Conservation (phyloP, 2,113 vertebrate genomes). For the Alaudala cheleensis region DNA sequence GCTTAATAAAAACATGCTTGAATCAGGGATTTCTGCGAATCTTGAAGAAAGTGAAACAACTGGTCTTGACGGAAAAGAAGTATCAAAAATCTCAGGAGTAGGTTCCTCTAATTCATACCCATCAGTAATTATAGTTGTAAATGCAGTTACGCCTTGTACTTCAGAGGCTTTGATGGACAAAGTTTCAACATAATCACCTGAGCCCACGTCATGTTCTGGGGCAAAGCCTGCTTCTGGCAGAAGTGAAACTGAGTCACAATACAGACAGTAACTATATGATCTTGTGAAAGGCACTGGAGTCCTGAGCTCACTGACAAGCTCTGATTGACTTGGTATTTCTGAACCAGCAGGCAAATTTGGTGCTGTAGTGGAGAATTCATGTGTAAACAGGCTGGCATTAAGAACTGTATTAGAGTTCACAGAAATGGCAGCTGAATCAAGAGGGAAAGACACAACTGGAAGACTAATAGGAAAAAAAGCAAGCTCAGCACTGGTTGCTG, state of each 20-base stretch:
- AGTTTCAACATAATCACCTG: slow-evolving; percentile 85
- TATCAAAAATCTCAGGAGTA: slow-evolving; percentile 81
- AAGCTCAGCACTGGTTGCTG: neutral
- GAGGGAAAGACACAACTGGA: neutral
- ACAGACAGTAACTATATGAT: slow-evolving; percentile 63
- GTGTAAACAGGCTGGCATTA: slow-evolving; percentile 51
- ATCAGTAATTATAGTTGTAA: slow-evolving; percentile 72
- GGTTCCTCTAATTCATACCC: slow-evolving; percentile 80
- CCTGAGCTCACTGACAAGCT: slow-evolving; percentile 45
- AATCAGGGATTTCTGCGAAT: neutral
- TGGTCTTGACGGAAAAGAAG: slow-evolving; percentile 83
- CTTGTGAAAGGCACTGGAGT: slow-evolving; percentile 73
- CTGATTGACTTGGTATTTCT: neutral
- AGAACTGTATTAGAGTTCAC: neutral
- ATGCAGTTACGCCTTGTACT: slow-evolving; percentile 61
- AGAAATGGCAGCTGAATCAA: neutral
- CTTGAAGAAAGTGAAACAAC: slow-evolving; percentile 78
- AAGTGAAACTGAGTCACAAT: slow-evolving; percentile 71
- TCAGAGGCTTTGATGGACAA: slow-evolving; percentile 72
- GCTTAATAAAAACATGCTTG: slow-evolving; percentile 2
- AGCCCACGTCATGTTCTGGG: slow-evolving; percentile 81
- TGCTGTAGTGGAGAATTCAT: neutral
- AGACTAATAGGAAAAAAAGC: slow-evolving; percentile 8
- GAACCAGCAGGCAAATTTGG: slow-evolving; percentile 37
- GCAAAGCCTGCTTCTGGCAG: slow-evolving; percentile 72